A percentile compares a stretch with the other conserved stretches of the same genome.
Conservation (phyloP, 1,140 invertebrate species). For the Stenopsyche tienmushanensis region DNA sequence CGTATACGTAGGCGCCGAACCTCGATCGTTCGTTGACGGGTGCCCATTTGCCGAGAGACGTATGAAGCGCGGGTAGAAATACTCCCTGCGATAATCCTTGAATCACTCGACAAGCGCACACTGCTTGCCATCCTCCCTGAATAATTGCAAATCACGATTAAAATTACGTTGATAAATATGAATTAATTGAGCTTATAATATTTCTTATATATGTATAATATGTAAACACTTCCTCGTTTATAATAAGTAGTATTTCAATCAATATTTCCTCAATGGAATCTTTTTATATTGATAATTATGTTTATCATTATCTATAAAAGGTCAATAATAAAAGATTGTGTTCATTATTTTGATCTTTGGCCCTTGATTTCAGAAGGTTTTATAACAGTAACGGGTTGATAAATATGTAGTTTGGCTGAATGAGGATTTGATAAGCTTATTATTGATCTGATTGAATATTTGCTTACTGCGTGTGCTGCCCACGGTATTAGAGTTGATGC, state of each 20-base stretch:
- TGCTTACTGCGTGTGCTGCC: constrained; percentile 42
- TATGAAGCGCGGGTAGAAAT: constrained; percentile 70
- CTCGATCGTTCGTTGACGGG: constrained; percentile 55
- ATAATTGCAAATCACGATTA: constrained; percentile 7
- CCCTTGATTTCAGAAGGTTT: too few species aligned
- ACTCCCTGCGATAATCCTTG: constrained; percentile 78
- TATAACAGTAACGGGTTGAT: too few species aligned
- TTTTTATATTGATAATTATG: not conserved
- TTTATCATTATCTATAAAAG: not conserved
- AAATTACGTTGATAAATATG: not conserved
- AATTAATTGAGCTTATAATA: not conserved
- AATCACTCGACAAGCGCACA: constrained; percentile 64
- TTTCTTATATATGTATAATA: not conserved
- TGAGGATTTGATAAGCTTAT: too few species aligned
- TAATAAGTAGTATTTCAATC: too few species aligned
- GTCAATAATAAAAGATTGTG: not conserved
- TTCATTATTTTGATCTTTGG: too few species aligned
- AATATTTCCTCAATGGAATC: too few species aligned
- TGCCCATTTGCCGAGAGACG: constrained; percentile 72
- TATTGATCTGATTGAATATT: too few species aligned
- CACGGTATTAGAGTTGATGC: constrained; percentile 51
- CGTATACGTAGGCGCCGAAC: constrained; percentile 54
- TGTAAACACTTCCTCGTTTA: not conserved
- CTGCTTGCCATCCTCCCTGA: constrained; percentile 60
- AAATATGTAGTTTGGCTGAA: too few species aligned